A percentile compares a stretch with the other conserved stretches of the same genome.
Evolutionary conservation across 2,888 invertebrate genomes (phyloP).

Genomic region (Tethea ocularis): DNA sequence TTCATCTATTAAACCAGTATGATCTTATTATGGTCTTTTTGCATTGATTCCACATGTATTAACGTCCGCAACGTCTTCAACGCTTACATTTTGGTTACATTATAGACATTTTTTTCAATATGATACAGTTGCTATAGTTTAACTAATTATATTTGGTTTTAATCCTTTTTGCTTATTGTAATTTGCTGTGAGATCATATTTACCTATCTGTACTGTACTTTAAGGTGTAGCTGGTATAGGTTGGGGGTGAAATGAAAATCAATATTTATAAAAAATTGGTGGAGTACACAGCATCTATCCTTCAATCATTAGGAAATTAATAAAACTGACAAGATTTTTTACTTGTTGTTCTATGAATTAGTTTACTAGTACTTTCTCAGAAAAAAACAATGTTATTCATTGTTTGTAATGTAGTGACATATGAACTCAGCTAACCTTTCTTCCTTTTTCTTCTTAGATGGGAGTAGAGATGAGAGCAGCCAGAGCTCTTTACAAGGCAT

Average conservation of each 20-base stretch:
- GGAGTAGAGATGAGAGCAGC: constrained; percentile 79
- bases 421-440: constrained; percentile 15
- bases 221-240: background rate
- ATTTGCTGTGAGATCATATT: background rate
- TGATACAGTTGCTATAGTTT: no score
- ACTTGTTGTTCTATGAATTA: no score
- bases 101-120: no score
- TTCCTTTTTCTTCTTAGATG: constrained; percentile 68
- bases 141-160: background rate
- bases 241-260: background rate
- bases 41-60: background rate
- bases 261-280: background rate
- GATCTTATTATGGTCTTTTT: background rate
- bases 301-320: no score
- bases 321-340: no score
- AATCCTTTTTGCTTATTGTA: background rate
- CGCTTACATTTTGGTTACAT: background rate
- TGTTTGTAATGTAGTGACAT: background rate
- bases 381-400: no score
- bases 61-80: background rate
- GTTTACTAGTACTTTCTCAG: no score
- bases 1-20: background rate
- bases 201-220: background rate
- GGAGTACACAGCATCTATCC: no score
- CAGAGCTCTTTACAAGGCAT: constrained; percentile 71